These are phyloP conservation scores for Zhengitettix transpicula DNA, from an alignment of 2,888 invertebrate species.

Conservation along the genomic window DNA sequence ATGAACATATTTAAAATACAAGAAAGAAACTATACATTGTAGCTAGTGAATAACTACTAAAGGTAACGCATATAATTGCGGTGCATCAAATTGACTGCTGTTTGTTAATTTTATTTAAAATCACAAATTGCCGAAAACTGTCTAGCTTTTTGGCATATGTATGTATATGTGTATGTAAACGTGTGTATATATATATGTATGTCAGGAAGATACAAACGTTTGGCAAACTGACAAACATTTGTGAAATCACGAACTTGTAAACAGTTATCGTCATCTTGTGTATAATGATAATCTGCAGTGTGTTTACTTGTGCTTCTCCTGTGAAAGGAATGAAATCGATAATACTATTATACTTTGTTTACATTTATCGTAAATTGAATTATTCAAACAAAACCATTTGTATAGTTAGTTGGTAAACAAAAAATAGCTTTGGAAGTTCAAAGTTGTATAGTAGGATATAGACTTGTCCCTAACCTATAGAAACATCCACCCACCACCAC, in stretches of 20 bases:
- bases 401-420: constrained; percentile 11
- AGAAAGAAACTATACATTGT: not conserved
- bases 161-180: too few relatives aligned
- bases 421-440: constrained; percentile 8
- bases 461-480: constrained; percentile 1
- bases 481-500: not conserved
- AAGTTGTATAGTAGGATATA: constrained; percentile 8
- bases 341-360: constrained; percentile 9
- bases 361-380: constrained; percentile 11
- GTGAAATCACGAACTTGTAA: not conserved
- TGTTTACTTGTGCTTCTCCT: not conserved
- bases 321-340: not conserved
- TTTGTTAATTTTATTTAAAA: constrained; percentile 9
- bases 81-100: constrained; percentile 5
- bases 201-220: too few relatives aligned
- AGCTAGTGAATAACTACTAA: not conserved
- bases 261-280: not conserved
- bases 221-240: too few relatives aligned
- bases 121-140: too few relatives aligned
- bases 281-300: not conserved
- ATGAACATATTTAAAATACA: not conserved
- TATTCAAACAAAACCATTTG: constrained; percentile 10
- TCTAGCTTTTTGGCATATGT: too few relatives aligned
- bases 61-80: not conserved
- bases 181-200: too few relatives aligned